Percentiles rank a stretch among this genome's conserved stretches.
phyloP scores from a whole-genome alignment of 2,113 vertebrate genomes.

The Aegithalos caudatus region DNA sequence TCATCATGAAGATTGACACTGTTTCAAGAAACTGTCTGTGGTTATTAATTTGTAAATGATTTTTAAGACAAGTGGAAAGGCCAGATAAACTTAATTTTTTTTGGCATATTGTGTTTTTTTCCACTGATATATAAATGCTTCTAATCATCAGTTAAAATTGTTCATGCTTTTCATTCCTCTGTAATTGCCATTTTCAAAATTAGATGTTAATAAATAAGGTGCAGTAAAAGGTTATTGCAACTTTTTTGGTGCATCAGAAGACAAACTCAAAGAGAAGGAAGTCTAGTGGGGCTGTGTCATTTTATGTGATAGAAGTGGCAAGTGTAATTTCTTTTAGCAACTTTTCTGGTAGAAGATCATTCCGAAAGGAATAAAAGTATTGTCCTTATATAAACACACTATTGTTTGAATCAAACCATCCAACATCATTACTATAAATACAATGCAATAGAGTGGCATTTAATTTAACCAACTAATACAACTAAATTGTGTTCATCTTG shows the following conservation, averaged over 20 bases:
- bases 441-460: neutral
- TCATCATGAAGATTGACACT: slow-evolving; percentile 35
- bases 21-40: slow-evolving; percentile 57
- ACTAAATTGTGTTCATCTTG: neutral
- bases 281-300: neutral
- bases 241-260: neutral
- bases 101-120: neutral
- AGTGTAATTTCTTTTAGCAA: neutral
- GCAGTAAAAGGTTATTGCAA: neutral
- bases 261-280: neutral
- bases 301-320: neutral
- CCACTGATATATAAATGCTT: slow-evolving; percentile 40
- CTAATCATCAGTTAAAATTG: slow-evolving; percentile 61
- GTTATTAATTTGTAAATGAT: slow-evolving; percentile 62
- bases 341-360: neutral
- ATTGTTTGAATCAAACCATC: neutral
- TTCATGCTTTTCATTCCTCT: slow-evolving; percentile 12
- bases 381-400: neutral
- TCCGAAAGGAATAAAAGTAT: neutral
- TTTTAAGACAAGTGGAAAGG: slow-evolving; percentile 55
- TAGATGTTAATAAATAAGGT: neutral
- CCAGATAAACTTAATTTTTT: slow-evolving; percentile 64
- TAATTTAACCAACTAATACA: neutral
- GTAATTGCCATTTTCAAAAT: slow-evolving; percentile 48
- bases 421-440: slow-evolving; percentile 16